A percentile compares a stretch with the other conserved stretches of the same genome.
Conservation (phyloP, 2,888 invertebrate genomes). For the Griposia aprilina region DNA sequence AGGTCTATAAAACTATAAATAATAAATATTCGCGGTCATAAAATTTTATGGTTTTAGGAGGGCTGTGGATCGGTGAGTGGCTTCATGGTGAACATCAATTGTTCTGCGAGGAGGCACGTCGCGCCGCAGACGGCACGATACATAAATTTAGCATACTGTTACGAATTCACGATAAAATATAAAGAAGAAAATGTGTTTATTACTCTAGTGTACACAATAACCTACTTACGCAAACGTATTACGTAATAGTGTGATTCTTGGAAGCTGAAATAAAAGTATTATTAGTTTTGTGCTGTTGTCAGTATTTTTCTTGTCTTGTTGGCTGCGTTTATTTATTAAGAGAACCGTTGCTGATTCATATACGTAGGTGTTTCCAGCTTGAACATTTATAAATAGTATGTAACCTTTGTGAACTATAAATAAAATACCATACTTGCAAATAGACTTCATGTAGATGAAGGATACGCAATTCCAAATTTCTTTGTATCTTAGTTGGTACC, state of each 20-base stretch:
- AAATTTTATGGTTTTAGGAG: conserved; percentile 86
- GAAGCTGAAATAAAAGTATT: conserved; percentile 11
- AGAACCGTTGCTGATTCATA: not conserved
- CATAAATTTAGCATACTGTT: conserved; percentile 69
- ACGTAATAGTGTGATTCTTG: conserved; percentile 9
- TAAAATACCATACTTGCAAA: not conserved
- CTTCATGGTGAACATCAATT: conserved; percentile 80
- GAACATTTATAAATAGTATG: not conserved
- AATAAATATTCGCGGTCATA: conserved; percentile 87
- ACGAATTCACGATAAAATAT: conserved; percentile 53
- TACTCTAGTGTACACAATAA: conserved; percentile 55
- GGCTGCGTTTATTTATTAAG: not conserved
- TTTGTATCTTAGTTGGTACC: not conserved
- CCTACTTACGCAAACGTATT: conserved; percentile 44
- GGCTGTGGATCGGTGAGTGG: conserved; percentile 65
- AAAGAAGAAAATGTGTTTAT: conserved; percentile 60
- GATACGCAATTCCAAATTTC: not conserved
- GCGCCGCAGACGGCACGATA: conserved; percentile 67
- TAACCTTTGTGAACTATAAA: not conserved
- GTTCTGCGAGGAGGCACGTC: conserved; percentile 74
- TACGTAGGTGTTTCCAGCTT: not conserved
- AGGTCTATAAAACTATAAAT: conserved; percentile 86
- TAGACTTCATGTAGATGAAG: not conserved
- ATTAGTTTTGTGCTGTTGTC: not conserved
- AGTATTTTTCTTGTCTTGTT: conserved; percentile 15